phyloP scores from a whole-genome alignment of 2,888 invertebrate species.

The Polylopha cassiicola region DNA sequence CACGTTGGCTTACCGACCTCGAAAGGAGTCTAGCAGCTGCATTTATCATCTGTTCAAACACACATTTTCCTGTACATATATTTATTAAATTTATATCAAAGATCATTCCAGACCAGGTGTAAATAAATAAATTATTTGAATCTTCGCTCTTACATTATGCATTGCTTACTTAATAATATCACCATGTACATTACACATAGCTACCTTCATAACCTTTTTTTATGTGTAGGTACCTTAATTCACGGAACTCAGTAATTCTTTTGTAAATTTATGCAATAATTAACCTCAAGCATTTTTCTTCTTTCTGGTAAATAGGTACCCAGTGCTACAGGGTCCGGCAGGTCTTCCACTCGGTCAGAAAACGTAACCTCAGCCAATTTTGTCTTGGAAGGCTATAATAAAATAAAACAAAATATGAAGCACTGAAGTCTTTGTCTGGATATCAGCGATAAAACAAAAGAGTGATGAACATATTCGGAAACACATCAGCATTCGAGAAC shows the following conservation, averaged over 20 bases:
- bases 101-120: too few relatives aligned
- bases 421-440: not conserved
- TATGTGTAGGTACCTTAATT: too few relatives aligned
- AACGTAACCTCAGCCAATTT: constrained; percentile 66
- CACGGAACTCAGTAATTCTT: too few relatives aligned
- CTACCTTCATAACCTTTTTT: too few relatives aligned
- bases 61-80: not conserved
- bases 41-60: constrained; percentile 52
- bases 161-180: too few relatives aligned
- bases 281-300: constrained; percentile 58
- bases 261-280: not conserved
- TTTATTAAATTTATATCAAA: too few relatives aligned
- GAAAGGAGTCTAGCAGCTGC: constrained; percentile 49
- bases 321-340: constrained; percentile 57
- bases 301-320: constrained; percentile 52
- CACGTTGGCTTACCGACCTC: constrained; percentile 46
- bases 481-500: too few relatives aligned
- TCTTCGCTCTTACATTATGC: too few relatives aligned
- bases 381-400: constrained; percentile 55
- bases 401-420: constrained; percentile 5
- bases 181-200: too few relatives aligned
- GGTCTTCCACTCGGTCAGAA: constrained; percentile 54
- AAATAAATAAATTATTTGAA: too few relatives aligned
- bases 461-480: not conserved
- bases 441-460: not conserved